Evolutionary conservation across 2,888 invertebrate species (phyloP).

Genomic region (Cerastis rubricosa): DNA sequence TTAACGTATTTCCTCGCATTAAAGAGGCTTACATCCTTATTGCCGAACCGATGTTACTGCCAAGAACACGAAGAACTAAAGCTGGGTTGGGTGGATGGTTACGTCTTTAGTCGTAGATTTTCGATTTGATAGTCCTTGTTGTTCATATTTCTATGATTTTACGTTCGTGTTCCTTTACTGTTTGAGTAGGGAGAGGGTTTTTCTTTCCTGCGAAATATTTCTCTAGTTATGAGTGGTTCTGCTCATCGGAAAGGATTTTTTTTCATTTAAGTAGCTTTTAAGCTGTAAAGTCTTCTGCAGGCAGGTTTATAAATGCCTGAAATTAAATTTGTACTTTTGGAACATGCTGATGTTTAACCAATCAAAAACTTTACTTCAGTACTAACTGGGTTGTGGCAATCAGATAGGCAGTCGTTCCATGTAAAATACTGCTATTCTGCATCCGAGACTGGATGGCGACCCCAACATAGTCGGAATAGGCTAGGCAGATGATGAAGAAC

Average conservation of each 20-base stretch:
- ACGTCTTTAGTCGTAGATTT: slow-evolving; percentile 1
- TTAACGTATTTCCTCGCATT: slow-evolving; percentile 35
- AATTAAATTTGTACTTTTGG: not conserved
- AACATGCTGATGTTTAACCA: too few relatives aligned
- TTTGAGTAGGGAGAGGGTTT: fast-evolving
- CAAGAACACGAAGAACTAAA: slow-evolving; percentile 41
- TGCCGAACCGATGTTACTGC: slow-evolving; percentile 37
- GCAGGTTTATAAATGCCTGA: not conserved
- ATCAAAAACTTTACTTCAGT: too few relatives aligned
- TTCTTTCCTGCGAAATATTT: not conserved
- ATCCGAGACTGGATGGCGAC: too few relatives aligned
- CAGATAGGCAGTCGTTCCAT: too few relatives aligned
- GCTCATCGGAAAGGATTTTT: not conserved
- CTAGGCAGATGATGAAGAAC: too few relatives aligned
- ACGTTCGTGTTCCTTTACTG: not conserved
- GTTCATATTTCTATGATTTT: slow-evolving; percentile 2
- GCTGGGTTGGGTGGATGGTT: slow-evolving; percentile 22
- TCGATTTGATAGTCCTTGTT: slow-evolving; percentile 3
- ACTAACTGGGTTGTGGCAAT: too few relatives aligned
- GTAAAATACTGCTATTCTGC: too few relatives aligned
- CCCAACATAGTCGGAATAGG: too few relatives aligned
- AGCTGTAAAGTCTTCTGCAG: not conserved
- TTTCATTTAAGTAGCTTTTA: not conserved
- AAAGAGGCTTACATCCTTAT: slow-evolving; percentile 49
- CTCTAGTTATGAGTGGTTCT: not conserved